Conservation (phyloP, 35 echinoderm and acorn worm genomes). For the Amphiura filiformis region DNA sequence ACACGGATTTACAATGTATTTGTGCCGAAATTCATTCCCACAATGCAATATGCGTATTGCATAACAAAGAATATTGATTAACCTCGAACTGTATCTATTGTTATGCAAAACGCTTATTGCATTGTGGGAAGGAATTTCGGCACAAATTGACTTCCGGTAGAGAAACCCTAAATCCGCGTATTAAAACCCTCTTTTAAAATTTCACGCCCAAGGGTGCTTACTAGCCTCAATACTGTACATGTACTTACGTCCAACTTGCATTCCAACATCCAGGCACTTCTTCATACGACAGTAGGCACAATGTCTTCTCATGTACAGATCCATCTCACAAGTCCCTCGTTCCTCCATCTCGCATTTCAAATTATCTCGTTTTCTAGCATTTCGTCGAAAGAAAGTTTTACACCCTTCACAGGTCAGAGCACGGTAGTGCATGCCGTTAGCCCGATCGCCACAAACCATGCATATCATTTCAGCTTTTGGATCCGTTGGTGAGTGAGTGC, state of each 20-base stretch:
- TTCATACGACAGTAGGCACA: slow-evolving; percentile 82
- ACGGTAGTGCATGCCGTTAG: slow-evolving; percentile 89
- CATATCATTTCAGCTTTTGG: slow-evolving; percentile 31
- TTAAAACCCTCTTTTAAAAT: no score
- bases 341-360: slow-evolving; percentile 83
- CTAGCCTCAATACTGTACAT: no score
- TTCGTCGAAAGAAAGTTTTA: slow-evolving; percentile 85
- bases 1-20: no score
- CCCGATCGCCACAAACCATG: slow-evolving; percentile 80
- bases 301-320: slow-evolving; percentile 80
- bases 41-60: no score
- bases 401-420: slow-evolving; percentile 87
- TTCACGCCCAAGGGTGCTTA: no score
- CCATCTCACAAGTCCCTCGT: slow-evolving; percentile 67
- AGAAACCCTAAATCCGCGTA: no score
- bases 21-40: no score
- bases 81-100: no score
- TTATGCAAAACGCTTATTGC: no score
- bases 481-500: neutral
- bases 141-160: no score
- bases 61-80: no score
- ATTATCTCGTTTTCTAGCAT: slow-evolving; percentile 49
- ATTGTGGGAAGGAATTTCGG: no score
- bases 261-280: slow-evolving; percentile 76
- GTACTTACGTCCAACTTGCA: slow-evolving; percentile 80